Evolutionary conservation across 2,797 vertebrate species (phyloP).

Genomic region (Chloroceryle amazona): DNA sequence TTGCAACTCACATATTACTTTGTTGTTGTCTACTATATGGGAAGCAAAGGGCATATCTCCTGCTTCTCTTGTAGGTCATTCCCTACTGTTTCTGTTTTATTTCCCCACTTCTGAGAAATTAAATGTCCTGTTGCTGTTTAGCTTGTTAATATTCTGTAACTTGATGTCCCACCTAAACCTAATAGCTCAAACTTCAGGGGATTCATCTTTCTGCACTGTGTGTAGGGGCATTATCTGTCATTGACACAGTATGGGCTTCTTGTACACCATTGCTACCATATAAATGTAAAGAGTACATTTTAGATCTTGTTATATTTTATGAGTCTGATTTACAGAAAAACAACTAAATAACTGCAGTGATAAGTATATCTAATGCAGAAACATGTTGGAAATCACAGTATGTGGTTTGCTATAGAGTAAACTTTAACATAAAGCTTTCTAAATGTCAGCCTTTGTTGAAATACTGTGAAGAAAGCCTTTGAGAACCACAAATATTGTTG

Average conservation of each 20-base stretch:
- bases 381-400: background rate
- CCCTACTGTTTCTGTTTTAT: background rate
- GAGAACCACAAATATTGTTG: background rate
- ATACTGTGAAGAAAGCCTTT: background rate
- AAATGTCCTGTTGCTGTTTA: background rate
- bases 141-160: background rate
- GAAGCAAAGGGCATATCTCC: background rate
- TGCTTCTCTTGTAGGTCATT: background rate
- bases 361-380: background rate
- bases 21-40: too few relatives aligned
- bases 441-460: background rate
- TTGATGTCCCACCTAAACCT: rapidly evolving
- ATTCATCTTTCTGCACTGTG: background rate
- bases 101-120: background rate
- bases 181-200: background rate
- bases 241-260: background rate
- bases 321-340: background rate
- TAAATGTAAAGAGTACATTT: background rate
- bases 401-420: background rate
- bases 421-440: background rate
- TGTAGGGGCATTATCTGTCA: background rate
- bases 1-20: rapidly evolving
- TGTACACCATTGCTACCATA: background rate
- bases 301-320: background rate
- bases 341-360: background rate